Conservation (phyloP, 2,113 vertebrate genomes). For the Setophaga coronata region DNA sequence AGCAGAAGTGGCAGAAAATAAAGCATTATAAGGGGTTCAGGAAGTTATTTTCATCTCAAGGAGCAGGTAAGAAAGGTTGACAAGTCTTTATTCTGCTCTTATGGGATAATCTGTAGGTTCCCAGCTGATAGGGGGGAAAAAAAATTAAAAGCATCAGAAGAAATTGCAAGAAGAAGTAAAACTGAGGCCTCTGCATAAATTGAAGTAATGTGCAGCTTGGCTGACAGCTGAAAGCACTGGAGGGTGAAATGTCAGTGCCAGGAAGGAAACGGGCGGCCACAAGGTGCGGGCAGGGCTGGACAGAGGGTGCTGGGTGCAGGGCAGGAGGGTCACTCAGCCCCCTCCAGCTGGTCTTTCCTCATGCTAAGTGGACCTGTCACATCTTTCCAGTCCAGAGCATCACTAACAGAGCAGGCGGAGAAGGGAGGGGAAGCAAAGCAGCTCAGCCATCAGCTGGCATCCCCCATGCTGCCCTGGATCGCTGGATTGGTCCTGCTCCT, state of each 20-base stretch:
- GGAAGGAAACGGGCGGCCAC: not conserved
- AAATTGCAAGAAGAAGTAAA: conserved; percentile 21
- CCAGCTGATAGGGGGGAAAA: not conserved
- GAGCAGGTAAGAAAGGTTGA: not conserved
- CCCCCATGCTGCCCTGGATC: fast-evolving
- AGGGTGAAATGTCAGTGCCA: fast-evolving
- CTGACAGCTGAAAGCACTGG: not conserved
- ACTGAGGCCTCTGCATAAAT: not conserved
- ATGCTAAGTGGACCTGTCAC: not conserved
- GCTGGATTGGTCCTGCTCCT: not conserved
- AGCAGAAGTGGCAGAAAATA: conserved; percentile 57
- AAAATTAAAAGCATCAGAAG: not conserved
- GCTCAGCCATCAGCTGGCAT: fast-evolving
- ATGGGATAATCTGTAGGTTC: conserved; percentile 45
- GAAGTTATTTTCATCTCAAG: conserved; percentile 60
- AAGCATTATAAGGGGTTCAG: conserved; percentile 10
- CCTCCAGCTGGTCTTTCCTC: not conserved
- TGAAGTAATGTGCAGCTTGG: not conserved
- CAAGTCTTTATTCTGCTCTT: conserved; percentile 53
- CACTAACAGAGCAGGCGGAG: not conserved
- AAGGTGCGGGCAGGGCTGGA: not conserved
- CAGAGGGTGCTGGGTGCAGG: not conserved
- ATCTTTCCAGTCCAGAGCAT: not conserved
- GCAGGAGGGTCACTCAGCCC: not conserved
- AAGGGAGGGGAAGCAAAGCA: not conserved